Conservation (phyloP, 2,113 vertebrate genomes). For the Pelecanus crispus region DNA sequence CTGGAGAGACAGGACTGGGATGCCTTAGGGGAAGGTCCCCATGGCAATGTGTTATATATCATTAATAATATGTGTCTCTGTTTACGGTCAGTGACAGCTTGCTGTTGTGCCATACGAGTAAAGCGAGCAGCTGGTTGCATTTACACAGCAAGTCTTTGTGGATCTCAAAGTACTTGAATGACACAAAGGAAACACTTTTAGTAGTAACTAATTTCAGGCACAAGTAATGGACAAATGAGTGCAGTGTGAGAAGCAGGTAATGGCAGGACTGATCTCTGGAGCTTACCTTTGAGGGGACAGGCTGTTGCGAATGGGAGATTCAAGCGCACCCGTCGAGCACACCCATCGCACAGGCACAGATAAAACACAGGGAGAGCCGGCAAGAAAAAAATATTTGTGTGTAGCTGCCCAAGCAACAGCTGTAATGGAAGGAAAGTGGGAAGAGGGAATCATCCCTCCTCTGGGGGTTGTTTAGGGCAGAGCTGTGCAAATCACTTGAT, state of each 20-base stretch:
- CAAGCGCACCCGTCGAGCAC: too few species aligned
- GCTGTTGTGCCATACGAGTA: background rate
- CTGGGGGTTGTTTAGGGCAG: constrained; percentile 15
- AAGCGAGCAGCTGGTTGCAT: constrained; percentile 29
- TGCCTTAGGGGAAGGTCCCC: constrained; percentile 2
- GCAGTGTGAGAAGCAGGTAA: background rate
- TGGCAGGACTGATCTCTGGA: background rate
- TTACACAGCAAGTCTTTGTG: background rate
- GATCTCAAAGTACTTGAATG: background rate
- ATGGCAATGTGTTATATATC: background rate
- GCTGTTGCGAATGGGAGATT: too few species aligned
- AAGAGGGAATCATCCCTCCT: constrained; percentile 15
- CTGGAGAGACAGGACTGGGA: background rate
- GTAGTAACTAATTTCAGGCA: constrained; percentile 1
- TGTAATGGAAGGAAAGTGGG: background rate
- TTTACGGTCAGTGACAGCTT: constrained; percentile 3
- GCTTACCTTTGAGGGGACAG: background rate
- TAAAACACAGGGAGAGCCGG: background rate
- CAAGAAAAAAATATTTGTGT: background rate
- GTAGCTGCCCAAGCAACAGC: constrained; percentile 21
- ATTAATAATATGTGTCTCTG: background rate
- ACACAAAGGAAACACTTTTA: background rate
- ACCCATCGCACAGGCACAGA: background rate
- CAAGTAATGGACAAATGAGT: background rate
- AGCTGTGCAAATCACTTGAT: constrained; percentile 27